Percentiles rank a stretch among this genome's conserved stretches.
Evolutionary conservation across 2,888 invertebrate species (phyloP).

Genomic region (Amiota mariae): DNA sequence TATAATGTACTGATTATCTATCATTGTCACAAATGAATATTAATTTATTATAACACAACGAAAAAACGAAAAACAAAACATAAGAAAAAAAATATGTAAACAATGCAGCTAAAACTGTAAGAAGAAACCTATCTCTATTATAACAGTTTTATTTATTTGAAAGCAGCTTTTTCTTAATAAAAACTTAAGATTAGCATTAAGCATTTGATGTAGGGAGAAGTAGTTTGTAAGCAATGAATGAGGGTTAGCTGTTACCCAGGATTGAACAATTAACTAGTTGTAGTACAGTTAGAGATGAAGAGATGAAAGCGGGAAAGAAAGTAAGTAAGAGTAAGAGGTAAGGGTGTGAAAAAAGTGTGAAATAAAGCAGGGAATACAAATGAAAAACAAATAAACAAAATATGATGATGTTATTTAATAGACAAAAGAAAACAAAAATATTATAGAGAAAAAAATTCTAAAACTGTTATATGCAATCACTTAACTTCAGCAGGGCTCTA

Average conservation of each 20-base stretch:
- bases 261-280: neutral
- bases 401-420: neutral
- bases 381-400: neutral
- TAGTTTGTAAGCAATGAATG: neutral
- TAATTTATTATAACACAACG: too few relatives aligned
- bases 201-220: neutral
- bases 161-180: too few relatives aligned
- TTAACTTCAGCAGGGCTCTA: conserved; percentile 1
- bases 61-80: too few relatives aligned
- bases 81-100: too few relatives aligned
- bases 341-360: neutral
- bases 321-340: neutral
- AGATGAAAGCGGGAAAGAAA: neutral
- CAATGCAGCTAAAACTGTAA: too few relatives aligned
- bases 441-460: neutral
- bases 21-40: neutral
- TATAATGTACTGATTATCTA: conserved; percentile 20
- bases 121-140: too few relatives aligned
- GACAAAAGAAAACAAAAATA: neutral
- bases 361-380: conserved; percentile 15
- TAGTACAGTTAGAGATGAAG: neutral
- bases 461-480: conserved; percentile 3
- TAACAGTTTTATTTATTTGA: too few relatives aligned
- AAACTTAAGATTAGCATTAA: neutral
- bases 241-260: too few relatives aligned